phyloP scores from a whole-genome alignment of 2,113 vertebrate species.

The Jacana jacana region DNA sequence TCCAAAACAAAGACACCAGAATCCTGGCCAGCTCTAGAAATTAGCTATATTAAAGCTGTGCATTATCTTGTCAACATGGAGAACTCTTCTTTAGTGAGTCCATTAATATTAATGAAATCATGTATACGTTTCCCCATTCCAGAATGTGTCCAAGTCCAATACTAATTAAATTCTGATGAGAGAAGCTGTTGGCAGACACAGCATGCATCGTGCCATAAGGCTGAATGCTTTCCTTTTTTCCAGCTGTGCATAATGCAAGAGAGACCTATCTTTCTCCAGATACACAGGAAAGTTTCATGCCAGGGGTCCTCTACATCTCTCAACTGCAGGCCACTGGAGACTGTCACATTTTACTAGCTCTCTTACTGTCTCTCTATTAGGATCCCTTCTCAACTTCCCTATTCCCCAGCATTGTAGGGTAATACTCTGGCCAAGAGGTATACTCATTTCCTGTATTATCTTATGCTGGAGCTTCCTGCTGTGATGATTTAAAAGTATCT shows the following conservation, averaged over 20 bases:
- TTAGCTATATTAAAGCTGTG: background rate
- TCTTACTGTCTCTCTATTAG: background rate
- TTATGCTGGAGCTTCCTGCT: background rate
- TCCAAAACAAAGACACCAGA: background rate
- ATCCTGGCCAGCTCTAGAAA: background rate
- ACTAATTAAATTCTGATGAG: background rate
- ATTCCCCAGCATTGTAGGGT: background rate
- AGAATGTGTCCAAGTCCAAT: background rate
- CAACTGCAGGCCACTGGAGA: background rate
- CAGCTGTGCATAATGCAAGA: background rate
- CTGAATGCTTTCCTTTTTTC: background rate
- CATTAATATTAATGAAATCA: background rate
- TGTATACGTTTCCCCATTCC: background rate
- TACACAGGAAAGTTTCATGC: background rate
- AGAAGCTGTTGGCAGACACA: background rate
- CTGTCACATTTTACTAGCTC: background rate
- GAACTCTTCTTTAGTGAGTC: background rate
- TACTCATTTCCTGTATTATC: background rate
- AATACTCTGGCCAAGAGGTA: background rate
- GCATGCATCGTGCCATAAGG: background rate
- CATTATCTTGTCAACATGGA: background rate
- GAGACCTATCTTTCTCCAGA: background rate
- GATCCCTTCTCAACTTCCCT: background rate
- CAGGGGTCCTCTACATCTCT: background rate
- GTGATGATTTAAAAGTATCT: background rate